Base-by-base conservation (phyloP, 2,797 vertebrate genomes). In the Macroramphosus scolopax region DNA sequence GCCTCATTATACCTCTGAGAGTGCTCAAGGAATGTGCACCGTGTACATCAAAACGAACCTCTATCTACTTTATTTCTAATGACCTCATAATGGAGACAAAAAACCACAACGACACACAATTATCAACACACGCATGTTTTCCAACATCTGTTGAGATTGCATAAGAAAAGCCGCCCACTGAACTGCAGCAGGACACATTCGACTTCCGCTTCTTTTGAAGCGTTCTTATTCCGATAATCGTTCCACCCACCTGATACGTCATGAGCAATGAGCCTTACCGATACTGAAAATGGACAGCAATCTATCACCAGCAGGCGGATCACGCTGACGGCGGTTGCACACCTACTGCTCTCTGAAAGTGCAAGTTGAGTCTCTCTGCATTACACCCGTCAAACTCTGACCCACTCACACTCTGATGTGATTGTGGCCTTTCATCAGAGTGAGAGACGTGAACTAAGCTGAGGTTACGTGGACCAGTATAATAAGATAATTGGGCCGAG, bases 191-290 rank as follows among this genome's bases (percentile, higher is more conserved):
- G 75, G 73, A 83, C 72, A 73, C 34, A 25, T 65, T 70, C 33
- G 51, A 71, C 74, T 76, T 76, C 70, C 60, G 30, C 33, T 70
- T 72, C 60, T 77, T 57, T 64, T 22, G 68, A 73, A 77, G 61
- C 65, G 54, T 60, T 25, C 44, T 75, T 75, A 72, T 89, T 88
- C 84, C 78, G 79, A 85, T 83, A 85, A 85, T 80, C 78, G 51
- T 81, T 69, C 74, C 84, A 72, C 81, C 84, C 80, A 86, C 82
- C 61, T 60, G 62, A 81, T 80, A 61, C 52, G 38, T 76, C 68
- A 75, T 77, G 70, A 71, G 68, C 72, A 78, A 82, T 64, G 70
- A 81, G 73, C 76, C 60, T 76, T 70, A 83, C 64, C 53, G 72
- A 80, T 78, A 69, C 42, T 56, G 78, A 77, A 82, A 86, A 84